These are phyloP conservation scores for Pica pica DNA, from an alignment of 2,113 vertebrate genomes.

Conservation along the genomic window DNA sequence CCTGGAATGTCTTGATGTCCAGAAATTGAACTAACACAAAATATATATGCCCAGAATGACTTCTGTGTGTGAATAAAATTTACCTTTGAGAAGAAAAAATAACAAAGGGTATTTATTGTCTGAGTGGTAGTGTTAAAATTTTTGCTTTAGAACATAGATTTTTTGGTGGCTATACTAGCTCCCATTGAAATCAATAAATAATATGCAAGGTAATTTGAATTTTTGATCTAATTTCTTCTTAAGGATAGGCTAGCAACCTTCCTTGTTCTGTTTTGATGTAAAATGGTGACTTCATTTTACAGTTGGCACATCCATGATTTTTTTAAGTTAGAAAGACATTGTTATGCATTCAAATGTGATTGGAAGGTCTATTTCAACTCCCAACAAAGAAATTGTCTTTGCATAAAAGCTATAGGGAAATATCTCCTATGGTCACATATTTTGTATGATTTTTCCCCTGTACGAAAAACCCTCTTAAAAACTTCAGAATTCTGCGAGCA, in stretches of 20 bases:
- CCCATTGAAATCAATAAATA: not conserved
- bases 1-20: not conserved
- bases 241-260: not conserved
- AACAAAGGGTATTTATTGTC: not conserved
- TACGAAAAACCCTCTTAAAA: not conserved
- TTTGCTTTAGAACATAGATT: not conserved
- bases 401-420: not conserved
- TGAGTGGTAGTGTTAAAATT: not conserved
- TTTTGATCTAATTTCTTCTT: not conserved
- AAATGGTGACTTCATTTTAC: not conserved
- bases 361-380: not conserved
- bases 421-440: not conserved
- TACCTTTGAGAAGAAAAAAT: not conserved
- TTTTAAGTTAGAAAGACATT: not conserved
- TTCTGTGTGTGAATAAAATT: not conserved
- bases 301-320: not conserved
- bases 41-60: not conserved
- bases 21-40: not conserved
- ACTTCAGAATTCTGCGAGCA: not conserved
- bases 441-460: not conserved
- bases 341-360: not conserved
- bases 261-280: not conserved
- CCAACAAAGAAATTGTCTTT: not conserved
- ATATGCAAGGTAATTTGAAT: not conserved
- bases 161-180: not conserved